Base-by-base conservation (phyloP, 2,888 invertebrate genomes). In the Fissipunctia ypsillon region DNA sequence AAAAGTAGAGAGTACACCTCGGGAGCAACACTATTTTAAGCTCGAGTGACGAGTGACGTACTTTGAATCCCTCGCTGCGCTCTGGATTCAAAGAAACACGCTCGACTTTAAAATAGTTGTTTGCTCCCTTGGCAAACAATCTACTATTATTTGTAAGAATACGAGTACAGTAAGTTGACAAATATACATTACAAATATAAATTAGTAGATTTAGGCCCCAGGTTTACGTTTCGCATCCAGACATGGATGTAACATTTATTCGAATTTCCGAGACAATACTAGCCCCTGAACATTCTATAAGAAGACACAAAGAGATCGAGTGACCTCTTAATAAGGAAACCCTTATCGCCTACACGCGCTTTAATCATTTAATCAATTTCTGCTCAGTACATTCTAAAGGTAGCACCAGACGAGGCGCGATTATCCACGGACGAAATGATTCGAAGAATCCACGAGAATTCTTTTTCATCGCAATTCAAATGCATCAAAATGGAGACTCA, bases 291-390 rank as follows among this genome's bases (percentile, higher is more conserved):
- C 28, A 31, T 3, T 38, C 14, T n/a, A 1, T 14, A 10, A 59
- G 54, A 78, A 12, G 50, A 57, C 43, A 57, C 56, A 61, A 43
- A 78, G 43, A 72, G 56, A 61, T 66, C 65, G 14, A 72, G n/a
- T 73, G 45, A 72, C 61, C 78, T 63, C 61, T 63, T 72, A 66
- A 78, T 66, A 66, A 78, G 78, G 72, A 78, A 63, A 78, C 78
- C 38, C 56, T 73, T 78, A 66, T 72, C 78, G 72, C 77, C 78
- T 77, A 78, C 77, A 72, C 61, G 77, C 66, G 41, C 22, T 72
- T 78, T 72, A 56, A 78, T 66, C 10, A 78, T 66, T 79, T 48
- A 45, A 67, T 78, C 19, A n/a, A 28, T 78, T 78, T 64, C 41
- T 66, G 52, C n/a, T 59, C 63, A 67, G 56, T 1, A 63, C 38